Percentiles rank a stretch among this genome's conserved stretches.
These are phyloP conservation scores for Myripristis jacobus DNA, from an alignment of 2,797 vertebrate species.

Conservation along the genomic window DNA sequence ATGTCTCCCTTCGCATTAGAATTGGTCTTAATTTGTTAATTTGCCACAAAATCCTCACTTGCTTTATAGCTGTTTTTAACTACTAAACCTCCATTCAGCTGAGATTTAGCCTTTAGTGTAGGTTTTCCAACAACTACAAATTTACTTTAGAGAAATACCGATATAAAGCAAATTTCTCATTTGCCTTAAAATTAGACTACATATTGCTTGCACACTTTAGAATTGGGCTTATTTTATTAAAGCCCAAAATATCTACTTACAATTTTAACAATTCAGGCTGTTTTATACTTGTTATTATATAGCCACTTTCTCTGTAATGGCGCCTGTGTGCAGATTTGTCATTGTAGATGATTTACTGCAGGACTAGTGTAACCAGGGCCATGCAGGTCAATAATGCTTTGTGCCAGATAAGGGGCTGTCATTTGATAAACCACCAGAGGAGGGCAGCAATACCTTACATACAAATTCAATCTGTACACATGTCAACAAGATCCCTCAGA, in stretches of 20 bases:
- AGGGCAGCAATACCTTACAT: slow-evolving; percentile 74
- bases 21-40: not conserved
- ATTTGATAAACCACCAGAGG: slow-evolving; percentile 54
- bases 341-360: not conserved
- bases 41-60: not conserved
- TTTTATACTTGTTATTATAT: not conserved
- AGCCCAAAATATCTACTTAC: not conserved
- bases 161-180: not conserved
- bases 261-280: not conserved
- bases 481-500: slow-evolving; percentile 5
- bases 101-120: no score
- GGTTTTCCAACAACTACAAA: no score
- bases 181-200: not conserved
- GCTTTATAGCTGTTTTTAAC: not conserved
- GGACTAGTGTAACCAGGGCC: not conserved
- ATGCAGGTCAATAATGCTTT: not conserved
- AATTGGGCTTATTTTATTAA: not conserved
- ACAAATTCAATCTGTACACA: slow-evolving; percentile 3
- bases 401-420: slow-evolving; percentile 21
- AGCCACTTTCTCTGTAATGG: not conserved
- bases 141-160: no score
- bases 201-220: not conserved
- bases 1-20: not conserved
- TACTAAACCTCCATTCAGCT: no score
- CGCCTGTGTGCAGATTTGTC: not conserved